These are phyloP conservation scores for Procambarus virginalis DNA, from an alignment of 1,140 invertebrate genomes.

Conservation along the genomic window DNA sequence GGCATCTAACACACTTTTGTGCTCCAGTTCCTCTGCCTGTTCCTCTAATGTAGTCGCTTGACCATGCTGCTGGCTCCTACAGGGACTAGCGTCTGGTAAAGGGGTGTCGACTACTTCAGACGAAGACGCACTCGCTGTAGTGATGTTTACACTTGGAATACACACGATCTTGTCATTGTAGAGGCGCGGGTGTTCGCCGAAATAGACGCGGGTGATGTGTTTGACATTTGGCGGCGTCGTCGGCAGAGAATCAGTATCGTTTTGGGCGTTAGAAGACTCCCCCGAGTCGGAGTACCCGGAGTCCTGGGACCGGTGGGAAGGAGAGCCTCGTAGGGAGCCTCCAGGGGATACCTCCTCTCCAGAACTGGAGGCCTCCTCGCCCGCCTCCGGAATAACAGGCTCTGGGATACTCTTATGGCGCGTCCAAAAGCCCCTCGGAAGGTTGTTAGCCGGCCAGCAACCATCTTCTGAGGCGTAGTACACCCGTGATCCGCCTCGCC, in stretches of 20 bases:
- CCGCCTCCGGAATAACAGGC: constrained; percentile 4
- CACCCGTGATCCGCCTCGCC: constrained; percentile 42
- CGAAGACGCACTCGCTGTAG: not conserved
- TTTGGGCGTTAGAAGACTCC: constrained; percentile 62
- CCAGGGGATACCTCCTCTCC: constrained; percentile 51
- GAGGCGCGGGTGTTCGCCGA: constrained; percentile 42
- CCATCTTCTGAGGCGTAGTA: constrained; percentile 56
- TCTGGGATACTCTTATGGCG: constrained; percentile 21
- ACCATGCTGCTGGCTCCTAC: not conserved
- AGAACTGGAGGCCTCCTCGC: constrained; percentile 45
- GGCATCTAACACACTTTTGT: constrained; percentile 51
- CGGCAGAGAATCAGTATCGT: constrained; percentile 46
- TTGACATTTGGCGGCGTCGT: constrained; percentile 54
- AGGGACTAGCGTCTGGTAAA: not conserved
- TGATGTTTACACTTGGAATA: constrained; percentile 31
- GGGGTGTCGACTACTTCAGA: not conserved
- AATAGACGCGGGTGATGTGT: constrained; percentile 63
- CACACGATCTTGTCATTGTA: constrained; percentile 60
- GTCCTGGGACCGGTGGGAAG: constrained; percentile 63
- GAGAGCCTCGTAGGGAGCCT: constrained; percentile 38
- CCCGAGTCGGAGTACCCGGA: constrained; percentile 68
- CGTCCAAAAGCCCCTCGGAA: constrained; percentile 42
- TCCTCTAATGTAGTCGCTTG: constrained; percentile 28
- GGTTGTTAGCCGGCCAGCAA: constrained; percentile 55
- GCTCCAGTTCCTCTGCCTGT: constrained; percentile 56